phyloP scores from a whole-genome alignment of 2,888 invertebrate genomes.

The Nesidiocoris tenuis region DNA sequence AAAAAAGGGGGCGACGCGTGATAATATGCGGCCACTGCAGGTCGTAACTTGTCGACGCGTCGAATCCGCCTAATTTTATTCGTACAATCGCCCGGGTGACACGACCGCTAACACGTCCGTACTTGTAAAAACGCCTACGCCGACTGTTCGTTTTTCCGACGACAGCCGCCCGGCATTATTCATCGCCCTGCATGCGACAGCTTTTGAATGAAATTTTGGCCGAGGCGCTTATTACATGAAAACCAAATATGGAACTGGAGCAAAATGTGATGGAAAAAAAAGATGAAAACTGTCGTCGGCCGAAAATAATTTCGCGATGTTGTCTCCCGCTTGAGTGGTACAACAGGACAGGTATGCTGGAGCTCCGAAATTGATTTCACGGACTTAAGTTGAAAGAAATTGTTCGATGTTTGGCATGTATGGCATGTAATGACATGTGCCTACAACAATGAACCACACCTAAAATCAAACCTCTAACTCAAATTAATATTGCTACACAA shows the following conservation, averaged over 20 bases:
- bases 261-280: too few relatives aligned
- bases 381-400: too few relatives aligned
- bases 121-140: background rate
- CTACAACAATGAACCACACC: too few relatives aligned
- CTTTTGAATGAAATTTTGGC: background rate
- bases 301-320: too few relatives aligned
- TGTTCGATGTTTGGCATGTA: too few relatives aligned
- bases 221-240: background rate
- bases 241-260: background rate
- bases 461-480: too few relatives aligned
- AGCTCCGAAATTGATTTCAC: too few relatives aligned
- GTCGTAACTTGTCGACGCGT: slow-evolving; percentile 1
- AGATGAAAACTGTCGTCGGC: too few relatives aligned
- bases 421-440: too few relatives aligned
- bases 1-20: background rate
- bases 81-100: slow-evolving; percentile 3
- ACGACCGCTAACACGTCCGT: background rate
- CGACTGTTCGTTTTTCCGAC: background rate
- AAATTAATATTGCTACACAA: too few relatives aligned
- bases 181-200: background rate
- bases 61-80: slow-evolving; percentile 19
- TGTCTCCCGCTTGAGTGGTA: too few relatives aligned
- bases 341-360: too few relatives aligned
- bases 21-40: background rate
- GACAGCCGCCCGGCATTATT: background rate